A percentile compares a stretch with the other conserved stretches of the same genome.
Evolutionary conservation across 53 echinoderm and acorn worm species (phyloP).

Genomic region (Pentamera pediparva): DNA sequence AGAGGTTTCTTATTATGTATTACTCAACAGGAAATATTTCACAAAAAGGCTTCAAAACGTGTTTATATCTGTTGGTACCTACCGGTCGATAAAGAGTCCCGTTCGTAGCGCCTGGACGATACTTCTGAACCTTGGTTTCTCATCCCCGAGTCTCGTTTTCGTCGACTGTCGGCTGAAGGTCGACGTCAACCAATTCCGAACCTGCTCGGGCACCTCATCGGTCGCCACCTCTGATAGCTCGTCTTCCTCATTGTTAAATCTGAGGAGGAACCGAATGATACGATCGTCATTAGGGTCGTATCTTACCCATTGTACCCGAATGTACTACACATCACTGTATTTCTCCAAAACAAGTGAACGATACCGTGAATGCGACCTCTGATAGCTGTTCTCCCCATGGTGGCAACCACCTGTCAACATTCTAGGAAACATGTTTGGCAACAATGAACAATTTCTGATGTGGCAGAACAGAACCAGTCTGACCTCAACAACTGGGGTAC

Average conservation of each 20-base stretch:
- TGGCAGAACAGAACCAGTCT: too few relatives aligned
- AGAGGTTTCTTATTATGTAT: too few relatives aligned
- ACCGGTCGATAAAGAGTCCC: slow-evolving; percentile 95
- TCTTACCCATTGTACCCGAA: too few relatives aligned
- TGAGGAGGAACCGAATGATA: neutral
- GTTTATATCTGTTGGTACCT: neutral
- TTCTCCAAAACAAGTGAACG: neutral
- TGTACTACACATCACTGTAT: too few relatives aligned
- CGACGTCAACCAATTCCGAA: slow-evolving; percentile 97
- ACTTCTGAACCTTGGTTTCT: slow-evolving; percentile 93
- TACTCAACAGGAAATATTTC: too few relatives aligned
- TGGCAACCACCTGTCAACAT: neutral
- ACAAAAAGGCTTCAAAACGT: neutral
- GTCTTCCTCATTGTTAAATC: slow-evolving; percentile 91
- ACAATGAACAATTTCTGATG: too few relatives aligned
- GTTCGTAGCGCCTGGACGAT: slow-evolving; percentile 97
- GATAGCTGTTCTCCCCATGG: neutral
- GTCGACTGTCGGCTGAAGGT: slow-evolving; percentile 94
- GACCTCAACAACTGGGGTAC: too few relatives aligned
- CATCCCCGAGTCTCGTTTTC: slow-evolving; percentile 76
- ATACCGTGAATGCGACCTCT: neutral
- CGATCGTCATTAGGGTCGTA: too few relatives aligned
- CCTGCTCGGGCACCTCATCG: slow-evolving; percentile 96
- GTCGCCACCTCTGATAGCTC: slow-evolving; percentile 92
- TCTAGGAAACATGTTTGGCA: too few relatives aligned